phyloP scores from a whole-genome alignment of 2,888 invertebrate genomes.

The Drosophila mettleri region DNA sequence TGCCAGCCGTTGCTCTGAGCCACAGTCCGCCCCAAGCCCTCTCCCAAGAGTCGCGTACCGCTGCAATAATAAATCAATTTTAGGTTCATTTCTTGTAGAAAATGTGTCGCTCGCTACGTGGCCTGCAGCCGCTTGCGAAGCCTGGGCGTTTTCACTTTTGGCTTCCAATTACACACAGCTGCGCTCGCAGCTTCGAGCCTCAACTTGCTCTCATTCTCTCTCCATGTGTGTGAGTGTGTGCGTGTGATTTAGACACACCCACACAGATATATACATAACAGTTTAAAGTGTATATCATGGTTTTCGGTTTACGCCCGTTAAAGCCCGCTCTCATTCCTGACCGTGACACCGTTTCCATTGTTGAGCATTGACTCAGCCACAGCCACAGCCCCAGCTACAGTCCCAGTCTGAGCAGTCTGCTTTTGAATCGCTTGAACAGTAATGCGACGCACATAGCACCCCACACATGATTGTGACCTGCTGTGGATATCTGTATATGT shows the following conservation, averaged over 20 bases:
- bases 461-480: constrained; percentile 15
- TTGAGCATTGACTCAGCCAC: constrained; percentile 42
- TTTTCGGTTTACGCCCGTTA: constrained; percentile 50
- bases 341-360: constrained; percentile 79
- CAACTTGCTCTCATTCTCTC: constrained; percentile 2
- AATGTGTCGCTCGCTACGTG: constrained; percentile 44
- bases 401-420: constrained; percentile 31
- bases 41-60: constrained; percentile 11
- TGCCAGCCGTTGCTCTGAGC: constrained; percentile 1
- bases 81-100: constrained; percentile 63
- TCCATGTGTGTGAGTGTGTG: constrained; percentile 13
- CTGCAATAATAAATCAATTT: constrained; percentile 72
- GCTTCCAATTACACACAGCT: constrained; percentile 72
- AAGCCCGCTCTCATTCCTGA: constrained; percentile 71
- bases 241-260: constrained; percentile 11
- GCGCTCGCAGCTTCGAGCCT: constrained; percentile 30
- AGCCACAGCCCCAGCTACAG: constrained; percentile 29
- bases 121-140: constrained; percentile 65
- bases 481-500: background rate
- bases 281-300: constrained; percentile 53
- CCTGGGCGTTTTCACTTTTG: constrained; percentile 80
- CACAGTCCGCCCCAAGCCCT: too few relatives aligned
- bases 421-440: constrained; percentile 35
- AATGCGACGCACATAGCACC: constrained; percentile 18
- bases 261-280: constrained; percentile 24